phyloP scores from a whole-genome alignment of 1,140 invertebrate genomes.

The Arctopsyche grandis region DNA sequence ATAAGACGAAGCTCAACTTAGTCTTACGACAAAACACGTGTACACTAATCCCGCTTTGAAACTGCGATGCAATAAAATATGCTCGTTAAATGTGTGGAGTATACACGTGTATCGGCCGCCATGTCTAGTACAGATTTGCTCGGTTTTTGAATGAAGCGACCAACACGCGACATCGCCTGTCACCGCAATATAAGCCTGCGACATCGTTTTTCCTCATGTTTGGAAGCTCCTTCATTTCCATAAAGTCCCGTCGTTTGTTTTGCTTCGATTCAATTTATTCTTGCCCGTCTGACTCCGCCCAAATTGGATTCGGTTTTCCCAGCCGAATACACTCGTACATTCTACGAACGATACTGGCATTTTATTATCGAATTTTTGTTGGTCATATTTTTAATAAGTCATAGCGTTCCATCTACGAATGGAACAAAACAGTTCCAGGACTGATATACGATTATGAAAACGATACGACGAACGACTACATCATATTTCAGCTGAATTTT shows the following conservation, averaged over 20 bases:
- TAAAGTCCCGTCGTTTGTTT: slow-evolving; percentile 10
- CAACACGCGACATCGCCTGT: slow-evolving; percentile 37
- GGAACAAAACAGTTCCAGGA: too few species aligned
- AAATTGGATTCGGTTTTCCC: not conserved
- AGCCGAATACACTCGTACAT: too few species aligned
- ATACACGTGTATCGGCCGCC: slow-evolving; percentile 2
- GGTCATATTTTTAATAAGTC: not conserved
- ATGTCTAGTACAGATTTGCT: slow-evolving; percentile 1
- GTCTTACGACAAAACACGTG: too few species aligned
- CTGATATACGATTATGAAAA: too few species aligned
- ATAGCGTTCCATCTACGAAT: too few species aligned
- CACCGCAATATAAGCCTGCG: not conserved
- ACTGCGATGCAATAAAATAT: not conserved
- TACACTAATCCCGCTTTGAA: too few species aligned
- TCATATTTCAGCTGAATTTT: too few species aligned
- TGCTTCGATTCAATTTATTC: slow-evolving; percentile 26
- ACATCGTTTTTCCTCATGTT: slow-evolving; percentile 3
- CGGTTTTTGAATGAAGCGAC: slow-evolving; percentile 14
- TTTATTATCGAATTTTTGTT: not conserved
- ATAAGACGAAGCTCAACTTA: too few species aligned
- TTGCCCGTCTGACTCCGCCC: not conserved
- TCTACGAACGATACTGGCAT: not conserved
- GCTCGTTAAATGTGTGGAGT: not conserved
- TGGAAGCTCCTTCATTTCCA: slow-evolving; percentile 29
- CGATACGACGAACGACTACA: too few species aligned